Conservation (phyloP, 2,888 invertebrate species). For the Corbicula japonica region DNA sequence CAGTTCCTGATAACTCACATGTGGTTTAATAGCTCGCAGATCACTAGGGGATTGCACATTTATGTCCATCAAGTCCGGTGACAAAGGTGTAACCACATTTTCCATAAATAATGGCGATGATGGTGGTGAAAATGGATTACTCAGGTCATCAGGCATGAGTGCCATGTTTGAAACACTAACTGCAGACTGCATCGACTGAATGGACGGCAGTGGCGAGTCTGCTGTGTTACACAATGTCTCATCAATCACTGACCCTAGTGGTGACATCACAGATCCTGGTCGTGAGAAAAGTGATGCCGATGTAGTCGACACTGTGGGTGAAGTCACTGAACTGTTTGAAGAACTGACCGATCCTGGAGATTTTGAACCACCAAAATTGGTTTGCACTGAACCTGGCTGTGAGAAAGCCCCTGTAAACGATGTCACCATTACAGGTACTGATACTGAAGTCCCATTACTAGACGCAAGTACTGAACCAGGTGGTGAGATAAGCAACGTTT, state of each 20-base stretch:
- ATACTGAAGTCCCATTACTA: slow-evolving; percentile 34
- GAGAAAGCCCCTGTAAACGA: slow-evolving; percentile 33
- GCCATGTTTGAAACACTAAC: slow-evolving; percentile 69
- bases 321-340: slow-evolving; percentile 37
- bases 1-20: not conserved
- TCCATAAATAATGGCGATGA: slow-evolving; percentile 76
- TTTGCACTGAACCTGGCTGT: slow-evolving; percentile 48
- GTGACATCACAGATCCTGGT: slow-evolving; percentile 58
- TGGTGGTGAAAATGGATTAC: slow-evolving; percentile 74
- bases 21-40: slow-evolving; percentile 21
- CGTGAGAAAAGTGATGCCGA: slow-evolving; percentile 55
- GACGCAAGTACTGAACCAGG: slow-evolving; percentile 42
- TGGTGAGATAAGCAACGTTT: slow-evolving; percentile 42
- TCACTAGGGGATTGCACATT: slow-evolving; percentile 71
- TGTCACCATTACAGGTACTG: slow-evolving; percentile 40
- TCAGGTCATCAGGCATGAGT: slow-evolving; percentile 60
- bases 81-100: slow-evolving; percentile 75
- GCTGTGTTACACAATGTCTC: slow-evolving; percentile 61
- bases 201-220: slow-evolving; percentile 66
- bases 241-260: slow-evolving; percentile 61
- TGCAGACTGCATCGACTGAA: slow-evolving; percentile 71
- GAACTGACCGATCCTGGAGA: slow-evolving; percentile 56
- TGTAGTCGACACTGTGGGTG: slow-evolving; percentile 37
- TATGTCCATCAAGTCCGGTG: slow-evolving; percentile 82
- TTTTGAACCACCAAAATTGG: slow-evolving; percentile 27